A percentile compares a stretch with the other conserved stretches of the same genome.
phyloP scores from a whole-genome alignment of 2,888 invertebrate genomes.

The Limenitis camilla region DNA sequence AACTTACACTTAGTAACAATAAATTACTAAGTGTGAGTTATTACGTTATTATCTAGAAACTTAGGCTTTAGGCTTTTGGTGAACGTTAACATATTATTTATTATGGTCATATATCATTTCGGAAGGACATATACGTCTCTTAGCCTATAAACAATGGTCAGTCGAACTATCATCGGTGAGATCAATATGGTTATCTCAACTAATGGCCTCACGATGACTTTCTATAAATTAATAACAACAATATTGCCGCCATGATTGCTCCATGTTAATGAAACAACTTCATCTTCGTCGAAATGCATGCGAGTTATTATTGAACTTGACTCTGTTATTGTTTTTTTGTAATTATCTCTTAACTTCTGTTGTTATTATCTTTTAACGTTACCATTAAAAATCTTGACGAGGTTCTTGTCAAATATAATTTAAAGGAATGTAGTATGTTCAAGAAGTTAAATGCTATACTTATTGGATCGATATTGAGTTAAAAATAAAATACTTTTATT shows the following conservation, averaged over 20 bases:
- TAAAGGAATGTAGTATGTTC: too few relatives aligned
- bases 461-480: too few relatives aligned
- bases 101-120: too few relatives aligned
- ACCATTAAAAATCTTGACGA: not conserved
- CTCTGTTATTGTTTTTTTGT: constrained; percentile 39
- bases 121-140: too few relatives aligned
- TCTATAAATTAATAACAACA: constrained; percentile 74
- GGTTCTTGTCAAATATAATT: not conserved
- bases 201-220: constrained; percentile 71
- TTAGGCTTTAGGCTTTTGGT: too few relatives aligned
- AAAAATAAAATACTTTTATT: too few relatives aligned
- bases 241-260: constrained; percentile 55
- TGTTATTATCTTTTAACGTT: constrained; percentile 12
- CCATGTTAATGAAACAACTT: constrained; percentile 64
- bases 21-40: too few relatives aligned
- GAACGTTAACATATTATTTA: too few relatives aligned
- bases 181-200: constrained; percentile 66
- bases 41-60: too few relatives aligned
- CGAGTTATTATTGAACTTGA: constrained; percentile 41
- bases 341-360: constrained; percentile 38
- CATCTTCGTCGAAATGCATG: constrained; percentile 49
- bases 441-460: too few relatives aligned
- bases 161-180: constrained; percentile 48
- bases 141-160: constrained; percentile 34
- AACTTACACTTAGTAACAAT: too few relatives aligned